A percentile compares a stretch with the other conserved stretches of the same genome.
These are phyloP conservation scores for Cherax quadricarinatus DNA, from an alignment of 1,140 invertebrate genomes.

Conservation along the genomic window DNA sequence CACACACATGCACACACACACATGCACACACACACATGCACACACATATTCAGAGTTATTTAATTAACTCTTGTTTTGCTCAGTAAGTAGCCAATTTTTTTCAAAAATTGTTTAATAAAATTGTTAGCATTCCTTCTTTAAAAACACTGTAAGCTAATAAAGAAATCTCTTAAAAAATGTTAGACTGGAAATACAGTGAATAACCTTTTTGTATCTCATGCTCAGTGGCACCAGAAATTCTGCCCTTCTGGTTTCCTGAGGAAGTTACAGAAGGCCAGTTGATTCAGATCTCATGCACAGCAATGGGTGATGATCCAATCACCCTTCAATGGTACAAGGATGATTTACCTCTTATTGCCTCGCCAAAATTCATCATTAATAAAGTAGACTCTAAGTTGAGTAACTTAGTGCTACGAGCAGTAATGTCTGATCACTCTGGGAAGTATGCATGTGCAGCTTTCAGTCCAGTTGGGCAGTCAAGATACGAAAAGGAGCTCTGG, in stretches of 20 bases:
- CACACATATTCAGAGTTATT: not conserved
- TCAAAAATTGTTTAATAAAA: not conserved
- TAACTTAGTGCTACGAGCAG: slow-evolving; percentile 56
- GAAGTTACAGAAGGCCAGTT: slow-evolving; percentile 67
- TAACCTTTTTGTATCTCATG: not conserved
- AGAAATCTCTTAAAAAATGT: too few species aligned
- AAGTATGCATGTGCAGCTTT: slow-evolving; percentile 77
- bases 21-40: too few species aligned
- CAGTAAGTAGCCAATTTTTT: not conserved
- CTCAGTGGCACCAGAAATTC: slow-evolving; percentile 62
- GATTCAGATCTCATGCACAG: slow-evolving; percentile 67
- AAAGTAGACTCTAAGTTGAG: slow-evolving; percentile 63
- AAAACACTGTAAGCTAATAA: too few species aligned
- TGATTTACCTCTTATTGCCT: slow-evolving; percentile 57
- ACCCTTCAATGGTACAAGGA: slow-evolving; percentile 82
- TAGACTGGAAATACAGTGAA: too few species aligned
- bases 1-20: too few species aligned
- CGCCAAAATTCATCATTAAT: slow-evolving; percentile 64
- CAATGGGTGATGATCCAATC: slow-evolving; percentile 64
- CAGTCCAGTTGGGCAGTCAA: slow-evolving; percentile 76
- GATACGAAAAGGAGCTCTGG: slow-evolving; percentile 63
- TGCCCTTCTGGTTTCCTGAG: slow-evolving; percentile 62
- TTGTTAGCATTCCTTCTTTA: too few species aligned
- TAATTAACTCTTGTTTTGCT: not conserved
- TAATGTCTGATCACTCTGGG: slow-evolving; percentile 73